These are phyloP conservation scores for Digitonthophagus gazella DNA, from an alignment of 2,888 invertebrate species.

Conservation along the genomic window DNA sequence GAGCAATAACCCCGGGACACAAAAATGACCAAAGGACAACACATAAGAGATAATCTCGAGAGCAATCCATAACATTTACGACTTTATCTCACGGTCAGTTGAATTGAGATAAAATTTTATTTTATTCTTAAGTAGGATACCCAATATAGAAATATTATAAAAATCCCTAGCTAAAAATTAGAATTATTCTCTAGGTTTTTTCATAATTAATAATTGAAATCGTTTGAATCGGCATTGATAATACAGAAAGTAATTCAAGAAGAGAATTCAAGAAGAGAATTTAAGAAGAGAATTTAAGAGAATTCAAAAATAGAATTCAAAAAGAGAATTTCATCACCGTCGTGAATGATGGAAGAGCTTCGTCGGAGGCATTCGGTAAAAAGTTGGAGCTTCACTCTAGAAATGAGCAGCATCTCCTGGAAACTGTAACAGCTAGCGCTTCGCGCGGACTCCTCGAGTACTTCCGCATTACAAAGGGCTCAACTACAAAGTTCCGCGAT, in stretches of 20 bases:
- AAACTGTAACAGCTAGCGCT: not conserved
- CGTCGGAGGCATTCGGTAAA: not conserved
- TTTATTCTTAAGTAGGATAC: not conserved
- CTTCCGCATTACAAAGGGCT: conserved; percentile 29
- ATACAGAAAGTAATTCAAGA: not conserved
- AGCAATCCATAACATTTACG: conserved; percentile 50
- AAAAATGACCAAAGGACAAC: conserved; percentile 47
- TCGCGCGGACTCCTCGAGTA: not conserved
- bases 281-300: not conserved
- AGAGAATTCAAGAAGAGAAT: too few species aligned
- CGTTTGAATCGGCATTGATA: too few species aligned
- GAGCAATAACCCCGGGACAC: conserved; percentile 46
- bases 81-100: conserved; percentile 48
- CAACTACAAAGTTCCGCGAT: conserved; percentile 31
- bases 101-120: not conserved
- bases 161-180: too few species aligned
- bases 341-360: too few species aligned
- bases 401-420: not conserved
- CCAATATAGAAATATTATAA: too few species aligned
- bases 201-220: too few species aligned
- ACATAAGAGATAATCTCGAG: conserved; percentile 49
- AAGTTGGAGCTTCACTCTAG: not conserved
- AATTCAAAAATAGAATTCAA: not conserved
- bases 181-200: too few species aligned
- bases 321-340: too few species aligned